Evolutionary conservation across 2,113 vertebrate genomes (phyloP).

Genomic region (Gulo gulo): DNA sequence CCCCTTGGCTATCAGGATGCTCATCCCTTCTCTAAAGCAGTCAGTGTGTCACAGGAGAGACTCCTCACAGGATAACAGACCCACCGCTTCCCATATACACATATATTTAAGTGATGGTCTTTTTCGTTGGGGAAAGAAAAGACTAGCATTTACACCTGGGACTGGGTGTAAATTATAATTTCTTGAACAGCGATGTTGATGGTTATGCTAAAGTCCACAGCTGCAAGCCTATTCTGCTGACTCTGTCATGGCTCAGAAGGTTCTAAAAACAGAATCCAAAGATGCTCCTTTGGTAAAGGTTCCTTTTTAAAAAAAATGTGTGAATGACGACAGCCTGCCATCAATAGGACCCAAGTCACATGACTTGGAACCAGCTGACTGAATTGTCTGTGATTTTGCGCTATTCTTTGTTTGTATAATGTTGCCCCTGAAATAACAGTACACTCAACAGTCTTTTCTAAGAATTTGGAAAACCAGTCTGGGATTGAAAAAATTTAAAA

Average conservation of each 20-base stretch:
- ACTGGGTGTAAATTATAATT: not conserved
- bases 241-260: not conserved
- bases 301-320: not conserved
- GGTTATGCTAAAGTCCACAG: not conserved
- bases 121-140: not conserved
- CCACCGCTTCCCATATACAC: fast-evolving
- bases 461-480: constrained; percentile 22
- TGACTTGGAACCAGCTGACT: not conserved
- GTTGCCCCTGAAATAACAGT: not conserved
- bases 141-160: not conserved
- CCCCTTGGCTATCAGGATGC: fast-evolving
- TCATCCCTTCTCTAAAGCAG: not conserved
- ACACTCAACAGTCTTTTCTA: not conserved
- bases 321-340: not conserved
- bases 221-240: not conserved
- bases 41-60: not conserved
- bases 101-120: not conserved
- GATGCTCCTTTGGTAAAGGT: not conserved
- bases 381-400: not conserved
- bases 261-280: not conserved
- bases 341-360: not conserved
- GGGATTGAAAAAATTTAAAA: not conserved
- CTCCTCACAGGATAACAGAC: not conserved
- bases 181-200: not conserved
- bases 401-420: not conserved